Evolutionary conservation across 35 echinoderm and acorn worm genomes (phyloP).

Genomic region (Apostichopus parvimensis): DNA sequence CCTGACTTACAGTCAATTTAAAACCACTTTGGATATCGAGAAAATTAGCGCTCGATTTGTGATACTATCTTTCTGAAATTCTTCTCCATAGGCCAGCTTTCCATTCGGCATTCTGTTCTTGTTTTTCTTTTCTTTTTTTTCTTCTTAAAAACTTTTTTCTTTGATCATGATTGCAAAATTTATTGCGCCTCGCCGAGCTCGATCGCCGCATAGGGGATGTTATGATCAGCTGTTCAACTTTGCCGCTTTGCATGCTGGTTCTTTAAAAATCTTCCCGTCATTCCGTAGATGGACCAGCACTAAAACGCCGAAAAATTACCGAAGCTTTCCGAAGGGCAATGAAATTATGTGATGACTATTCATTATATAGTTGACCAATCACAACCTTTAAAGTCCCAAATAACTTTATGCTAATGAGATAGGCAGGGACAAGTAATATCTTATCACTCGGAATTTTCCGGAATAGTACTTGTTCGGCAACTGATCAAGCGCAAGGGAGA

Average conservation of each 20-base stretch:
- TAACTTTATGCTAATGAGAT: constrained; percentile 75
- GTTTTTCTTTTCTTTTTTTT: no score
- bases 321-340: constrained; percentile 64
- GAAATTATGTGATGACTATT: constrained; percentile 63
- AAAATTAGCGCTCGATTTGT: no score
- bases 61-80: no score
- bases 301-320: constrained; percentile 57
- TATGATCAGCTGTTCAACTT: constrained; percentile 63
- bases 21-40: no score
- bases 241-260: constrained; percentile 92
- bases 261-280: constrained; percentile 97
- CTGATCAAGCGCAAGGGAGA: constrained; percentile 99
- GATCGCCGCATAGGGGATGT: neutral
- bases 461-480: constrained; percentile 93
- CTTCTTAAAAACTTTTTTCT: no score
- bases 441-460: constrained; percentile 94
- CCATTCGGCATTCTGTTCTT: no score
- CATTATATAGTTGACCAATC: constrained; percentile 57
- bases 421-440: constrained; percentile 82
- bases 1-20: no score
- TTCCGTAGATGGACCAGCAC: constrained; percentile 57
- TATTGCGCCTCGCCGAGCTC: no score
- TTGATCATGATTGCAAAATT: no score
- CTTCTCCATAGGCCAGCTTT: no score
- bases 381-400: constrained; percentile 47